These are phyloP conservation scores for Gari tellinella DNA, from an alignment of 2,888 invertebrate species.

Conservation along the genomic window DNA sequence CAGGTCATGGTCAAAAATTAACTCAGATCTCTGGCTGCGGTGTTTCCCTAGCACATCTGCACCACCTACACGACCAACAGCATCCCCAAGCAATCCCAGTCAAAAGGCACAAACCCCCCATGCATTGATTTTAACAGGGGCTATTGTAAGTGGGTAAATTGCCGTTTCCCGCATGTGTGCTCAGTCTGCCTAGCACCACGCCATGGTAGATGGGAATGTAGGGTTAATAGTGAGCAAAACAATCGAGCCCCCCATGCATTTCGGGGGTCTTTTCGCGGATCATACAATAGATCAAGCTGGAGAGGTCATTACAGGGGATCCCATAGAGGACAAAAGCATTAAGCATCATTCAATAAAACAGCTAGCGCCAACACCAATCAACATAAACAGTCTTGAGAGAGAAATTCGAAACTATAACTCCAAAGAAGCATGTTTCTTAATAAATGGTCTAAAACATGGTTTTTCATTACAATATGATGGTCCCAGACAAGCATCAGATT, in stretches of 20 bases:
- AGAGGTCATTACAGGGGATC: slow-evolving; percentile 6
- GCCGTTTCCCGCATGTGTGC: background rate
- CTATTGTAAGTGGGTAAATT: background rate
- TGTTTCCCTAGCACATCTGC: slow-evolving; percentile 4
- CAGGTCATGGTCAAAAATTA: slow-evolving; percentile 17
- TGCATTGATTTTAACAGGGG: slow-evolving; percentile 4
- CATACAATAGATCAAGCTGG: background rate
- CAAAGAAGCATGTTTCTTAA: background rate
- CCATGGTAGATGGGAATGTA: background rate
- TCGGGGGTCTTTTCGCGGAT: no score
- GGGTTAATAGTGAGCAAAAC: background rate
- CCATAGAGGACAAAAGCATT: no score
- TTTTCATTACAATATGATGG: slow-evolving; percentile 15
- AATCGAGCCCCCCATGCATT: no score
- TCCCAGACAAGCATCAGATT: background rate
- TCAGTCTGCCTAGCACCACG: background rate
- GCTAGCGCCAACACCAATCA: background rate
- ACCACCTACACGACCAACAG: no score
- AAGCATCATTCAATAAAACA: no score
- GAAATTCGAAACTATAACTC: background rate
- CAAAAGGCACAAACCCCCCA: background rate
- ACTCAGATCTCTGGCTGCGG: slow-evolving; percentile 27
- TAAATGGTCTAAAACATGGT: slow-evolving; percentile 10
- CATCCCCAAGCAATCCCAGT: background rate
- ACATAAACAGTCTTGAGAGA: background rate